Conservation (phyloP, 2,888 invertebrate species). For the Lithophane ornitopus region DNA sequence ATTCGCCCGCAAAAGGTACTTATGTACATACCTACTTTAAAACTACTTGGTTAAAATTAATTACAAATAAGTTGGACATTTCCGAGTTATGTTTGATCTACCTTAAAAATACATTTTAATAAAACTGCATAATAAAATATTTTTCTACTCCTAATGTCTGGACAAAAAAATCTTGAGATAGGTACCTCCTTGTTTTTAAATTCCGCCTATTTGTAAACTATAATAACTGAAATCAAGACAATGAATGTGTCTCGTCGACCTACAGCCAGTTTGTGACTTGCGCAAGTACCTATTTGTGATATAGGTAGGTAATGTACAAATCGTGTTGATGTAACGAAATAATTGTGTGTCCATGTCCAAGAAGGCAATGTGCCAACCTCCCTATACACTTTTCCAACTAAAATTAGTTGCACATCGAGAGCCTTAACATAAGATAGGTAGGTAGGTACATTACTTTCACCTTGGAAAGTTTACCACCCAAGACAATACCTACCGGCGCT, state of each 20-base stretch:
- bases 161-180: not conserved
- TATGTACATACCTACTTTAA: slow-evolving; percentile 1
- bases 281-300: slow-evolving; percentile 25
- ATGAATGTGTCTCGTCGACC: slow-evolving; percentile 9
- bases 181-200: slow-evolving; percentile 14
- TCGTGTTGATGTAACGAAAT: slow-evolving; percentile 16
- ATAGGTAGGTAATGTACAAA: slow-evolving; percentile 29
- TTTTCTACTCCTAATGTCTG: slow-evolving; percentile 15
- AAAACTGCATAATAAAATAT: slow-evolving; percentile 9
- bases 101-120: not conserved
- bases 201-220: slow-evolving; percentile 19
- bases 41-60: not conserved
- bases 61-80: not conserved
- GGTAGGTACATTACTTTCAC: not conserved
- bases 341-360: not conserved
- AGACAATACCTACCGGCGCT: not conserved
- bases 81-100: not conserved
- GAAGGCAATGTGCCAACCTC: not conserved
- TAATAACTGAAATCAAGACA: slow-evolving; percentile 9
- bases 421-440: slow-evolving; percentile 1
- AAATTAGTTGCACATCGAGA: slow-evolving; percentile 14
- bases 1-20: not conserved
- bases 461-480: slow-evolving; percentile 13
- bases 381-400: slow-evolving; percentile 3
- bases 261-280: not conserved